Evolutionary conservation across 92 coral and sea anemone species (phyloP).

Genomic region (Parazoanthus swiftii): DNA sequence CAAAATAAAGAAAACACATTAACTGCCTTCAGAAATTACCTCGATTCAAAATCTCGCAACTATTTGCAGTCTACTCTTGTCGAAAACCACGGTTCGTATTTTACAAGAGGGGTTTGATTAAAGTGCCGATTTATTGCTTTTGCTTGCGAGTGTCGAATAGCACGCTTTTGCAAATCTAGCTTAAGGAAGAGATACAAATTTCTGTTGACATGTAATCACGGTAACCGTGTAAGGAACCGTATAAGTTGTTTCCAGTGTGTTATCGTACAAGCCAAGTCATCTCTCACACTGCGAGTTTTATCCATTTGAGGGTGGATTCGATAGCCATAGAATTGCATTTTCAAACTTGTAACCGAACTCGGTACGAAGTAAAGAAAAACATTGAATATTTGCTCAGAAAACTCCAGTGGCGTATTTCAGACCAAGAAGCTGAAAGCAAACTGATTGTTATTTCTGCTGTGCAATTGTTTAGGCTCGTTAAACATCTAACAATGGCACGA

Average conservation of each 20-base stretch:
- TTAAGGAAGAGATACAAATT: neutral
- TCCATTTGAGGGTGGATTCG: neutral
- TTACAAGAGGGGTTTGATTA: conserved; percentile 18
- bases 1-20: conserved; percentile 24
- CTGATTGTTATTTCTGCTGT: conserved; percentile 31
- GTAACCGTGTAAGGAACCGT: neutral
- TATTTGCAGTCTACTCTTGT: neutral
- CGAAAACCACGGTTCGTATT: conserved; percentile 31
- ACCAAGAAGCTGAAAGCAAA: conserved; percentile 29
- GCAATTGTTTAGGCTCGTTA: conserved; percentile 31
- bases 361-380: neutral
- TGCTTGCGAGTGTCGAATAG: conserved; percentile 1
- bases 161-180: neutral
- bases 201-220: conserved; percentile 39
- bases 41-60: conserved; percentile 8
- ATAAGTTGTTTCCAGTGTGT: conserved; percentile 13
- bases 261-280: neutral
- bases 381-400: conserved; percentile 33
- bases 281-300: neutral
- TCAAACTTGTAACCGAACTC: conserved; percentile 4
- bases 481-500: conserved; percentile 24
- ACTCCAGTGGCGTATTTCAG: conserved; percentile 27
- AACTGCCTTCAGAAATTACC: conserved; percentile 17
- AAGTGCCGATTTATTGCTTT: conserved; percentile 9
- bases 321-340: neutral